These are phyloP conservation scores for Sigmodon hispidus DNA, from an alignment of 2,113 vertebrate genomes.

Conservation along the genomic window DNA sequence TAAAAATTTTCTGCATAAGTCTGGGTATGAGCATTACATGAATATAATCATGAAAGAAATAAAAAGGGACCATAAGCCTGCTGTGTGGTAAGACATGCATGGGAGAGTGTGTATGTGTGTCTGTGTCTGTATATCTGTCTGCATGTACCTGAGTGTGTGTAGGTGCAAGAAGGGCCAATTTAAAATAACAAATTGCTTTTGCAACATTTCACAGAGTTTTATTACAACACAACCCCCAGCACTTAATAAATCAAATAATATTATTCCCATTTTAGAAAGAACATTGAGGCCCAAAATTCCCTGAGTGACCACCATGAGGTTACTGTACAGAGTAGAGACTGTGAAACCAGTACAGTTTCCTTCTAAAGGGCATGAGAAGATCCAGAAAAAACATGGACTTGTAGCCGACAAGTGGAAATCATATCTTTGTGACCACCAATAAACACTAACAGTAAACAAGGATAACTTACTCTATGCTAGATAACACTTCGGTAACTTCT, in stretches of 20 bases:
- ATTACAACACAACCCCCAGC: background rate
- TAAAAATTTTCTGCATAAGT: background rate
- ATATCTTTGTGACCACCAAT: background rate
- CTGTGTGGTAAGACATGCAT: accelerated
- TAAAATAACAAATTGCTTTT: background rate
- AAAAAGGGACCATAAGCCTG: background rate
- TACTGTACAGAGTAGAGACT: accelerated
- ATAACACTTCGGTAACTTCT: too few relatives aligned
- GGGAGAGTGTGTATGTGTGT: background rate
- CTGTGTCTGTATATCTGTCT: background rate
- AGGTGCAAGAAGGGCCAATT: background rate
- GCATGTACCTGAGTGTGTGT: background rate
- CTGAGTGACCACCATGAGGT: background rate
- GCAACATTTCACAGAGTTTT: background rate
- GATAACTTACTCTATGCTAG: background rate
- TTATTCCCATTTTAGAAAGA: background rate
- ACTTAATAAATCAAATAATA: background rate
- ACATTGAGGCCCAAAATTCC: background rate
- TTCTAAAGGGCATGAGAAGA: background rate
- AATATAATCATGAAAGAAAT: background rate
- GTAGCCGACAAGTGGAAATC: background rate
- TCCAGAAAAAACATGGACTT: background rate
- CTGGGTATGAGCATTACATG: too few relatives aligned
- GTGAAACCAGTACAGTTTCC: background rate
- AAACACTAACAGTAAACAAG: too few relatives aligned